Evolutionary conservation across 1,140 invertebrate species (phyloP).

Genomic region (honey bee (Apis mellifera)): Amel_HAv3.1 CM009945.2:3533501-3534000

Average conservation of each 20-base stretch:
- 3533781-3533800: conserved; percentile 17
- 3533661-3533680: not conserved
- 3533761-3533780: conserved; percentile 19
- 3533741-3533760: conserved; percentile 58
- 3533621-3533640: not conserved
- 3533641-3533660: not conserved
- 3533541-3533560: not conserved
- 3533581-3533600: not conserved
- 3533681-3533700: conserved; percentile 30
- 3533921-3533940: not conserved
- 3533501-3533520: not conserved
- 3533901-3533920: not conserved
- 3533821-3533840: not conserved
- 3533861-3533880: not conserved
- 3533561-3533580: not conserved
- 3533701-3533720: conserved; percentile 46
- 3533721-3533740: conserved; percentile 50
- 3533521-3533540: too few species aligned
- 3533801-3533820: not conserved
- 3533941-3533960: not conserved
- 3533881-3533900: not conserved
- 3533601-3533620: not conserved
- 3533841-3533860: not conserved
- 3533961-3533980: not conserved
- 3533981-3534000: not conserved